Evolutionary conservation across 2,888 invertebrate genomes (phyloP).

Genomic region (Limnephilus lunatus): DNA sequence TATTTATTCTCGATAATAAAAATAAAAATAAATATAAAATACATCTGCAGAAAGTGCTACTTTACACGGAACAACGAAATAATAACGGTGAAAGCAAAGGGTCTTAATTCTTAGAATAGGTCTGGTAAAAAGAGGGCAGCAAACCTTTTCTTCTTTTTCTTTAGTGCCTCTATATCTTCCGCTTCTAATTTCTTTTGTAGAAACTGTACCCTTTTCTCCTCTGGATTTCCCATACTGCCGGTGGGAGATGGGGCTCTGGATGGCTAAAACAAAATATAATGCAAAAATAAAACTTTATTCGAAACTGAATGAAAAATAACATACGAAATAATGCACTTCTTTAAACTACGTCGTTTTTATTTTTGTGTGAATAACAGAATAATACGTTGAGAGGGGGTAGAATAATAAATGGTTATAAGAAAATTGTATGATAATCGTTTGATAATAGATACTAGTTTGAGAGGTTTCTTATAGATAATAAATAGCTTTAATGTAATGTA

Average conservation of each 20-base stretch:
- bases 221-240: slow-evolving; percentile 59
- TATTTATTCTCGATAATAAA: no score
- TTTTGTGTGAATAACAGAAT: neutral
- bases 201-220: slow-evolving; percentile 72
- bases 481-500: no score
- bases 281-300: neutral
- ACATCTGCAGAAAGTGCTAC: neutral
- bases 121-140: neutral
- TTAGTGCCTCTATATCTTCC: slow-evolving; percentile 66
- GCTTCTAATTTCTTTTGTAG: slow-evolving; percentile 68
- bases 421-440: no score
- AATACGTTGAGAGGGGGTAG: neutral
- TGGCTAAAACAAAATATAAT: slow-evolving; percentile 24
- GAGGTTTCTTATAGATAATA: no score
- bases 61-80: neutral
- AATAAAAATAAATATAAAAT: no score
- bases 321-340: no score
- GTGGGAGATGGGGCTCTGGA: slow-evolving; percentile 40
- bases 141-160: slow-evolving; percentile 65
- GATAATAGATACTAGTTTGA: no score
- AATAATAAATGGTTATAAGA: neutral
- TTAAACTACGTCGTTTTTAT: neutral
- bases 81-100: neutral
- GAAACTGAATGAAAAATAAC: no score
- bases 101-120: neutral